These are phyloP conservation scores for Abrostola tripartita DNA, from an alignment of 2,888 invertebrate species.

Conservation along the genomic window DNA sequence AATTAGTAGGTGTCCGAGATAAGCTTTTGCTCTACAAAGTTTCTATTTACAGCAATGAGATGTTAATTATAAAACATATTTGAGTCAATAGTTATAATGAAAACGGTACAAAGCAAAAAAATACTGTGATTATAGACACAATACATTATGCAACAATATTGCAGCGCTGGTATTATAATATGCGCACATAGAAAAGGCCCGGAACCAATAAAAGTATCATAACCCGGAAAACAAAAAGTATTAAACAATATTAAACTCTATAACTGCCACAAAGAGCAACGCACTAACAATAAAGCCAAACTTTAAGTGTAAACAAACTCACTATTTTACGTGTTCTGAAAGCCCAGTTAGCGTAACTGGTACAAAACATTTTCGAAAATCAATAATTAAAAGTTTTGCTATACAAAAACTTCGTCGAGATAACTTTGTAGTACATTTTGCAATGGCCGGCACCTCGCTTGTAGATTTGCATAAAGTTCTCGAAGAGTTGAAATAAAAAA, in stretches of 20 bases:
- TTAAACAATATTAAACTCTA: constrained; percentile 10
- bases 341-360: constrained; percentile 17
- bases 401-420: constrained; percentile 48
- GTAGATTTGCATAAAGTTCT: constrained; percentile 26
- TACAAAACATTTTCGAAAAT: constrained; percentile 47
- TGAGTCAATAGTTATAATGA: background rate
- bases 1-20: too few relatives aligned
- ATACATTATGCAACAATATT: background rate
- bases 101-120: background rate
- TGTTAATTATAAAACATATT: background rate
- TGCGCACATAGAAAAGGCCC: background rate
- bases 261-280: constrained; percentile 3
- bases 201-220: background rate
- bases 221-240: constrained; percentile 16
- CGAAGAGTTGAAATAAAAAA: constrained; percentile 7
- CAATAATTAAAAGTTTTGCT: constrained; percentile 65
- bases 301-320: constrained; percentile 8
- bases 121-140: background rate
- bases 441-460: constrained; percentile 20
- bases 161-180: background rate
- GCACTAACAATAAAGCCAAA: constrained; percentile 2
- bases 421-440: constrained; percentile 41
- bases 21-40: too few relatives aligned
- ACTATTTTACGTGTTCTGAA: constrained; percentile 19
- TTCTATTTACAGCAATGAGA: too few relatives aligned